A percentile compares a stretch with the other conserved stretches of the same genome.
These are phyloP conservation scores for Erythrocercus mccallii DNA, from an alignment of 2,113 vertebrate species.

Conservation along the genomic window DNA sequence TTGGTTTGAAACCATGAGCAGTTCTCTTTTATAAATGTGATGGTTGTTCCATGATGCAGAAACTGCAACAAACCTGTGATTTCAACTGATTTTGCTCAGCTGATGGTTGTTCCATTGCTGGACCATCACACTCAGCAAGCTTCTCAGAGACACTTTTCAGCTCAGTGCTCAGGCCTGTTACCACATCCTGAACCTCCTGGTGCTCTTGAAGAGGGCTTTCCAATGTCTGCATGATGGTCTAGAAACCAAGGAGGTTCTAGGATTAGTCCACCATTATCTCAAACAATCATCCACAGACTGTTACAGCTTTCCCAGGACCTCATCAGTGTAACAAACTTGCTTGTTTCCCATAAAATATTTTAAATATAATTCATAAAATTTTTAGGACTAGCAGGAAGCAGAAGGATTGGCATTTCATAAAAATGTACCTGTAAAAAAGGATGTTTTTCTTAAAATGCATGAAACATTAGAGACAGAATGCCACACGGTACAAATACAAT, in stretches of 20 bases:
- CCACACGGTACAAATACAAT: background rate
- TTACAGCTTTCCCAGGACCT: background rate
- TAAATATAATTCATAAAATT: background rate
- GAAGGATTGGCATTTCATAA: background rate
- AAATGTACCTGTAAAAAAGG: background rate
- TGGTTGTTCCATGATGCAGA: background rate
- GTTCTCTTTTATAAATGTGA: background rate
- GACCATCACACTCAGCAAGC: conserved; percentile 1
- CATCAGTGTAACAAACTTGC: background rate
- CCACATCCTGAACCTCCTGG: conserved; percentile 43
- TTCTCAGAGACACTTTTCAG: conserved; percentile 55
- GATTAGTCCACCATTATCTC: background rate
- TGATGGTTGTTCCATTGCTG: background rate
- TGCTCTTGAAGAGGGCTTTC: conserved; percentile 61
- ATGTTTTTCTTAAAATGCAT: background rate
- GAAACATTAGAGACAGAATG: background rate
- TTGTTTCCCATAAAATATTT: background rate
- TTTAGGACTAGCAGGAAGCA: background rate
- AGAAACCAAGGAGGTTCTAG: conserved; percentile 28
- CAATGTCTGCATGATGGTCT: conserved; percentile 61
- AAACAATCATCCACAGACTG: background rate
- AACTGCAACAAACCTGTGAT: conserved; percentile 61
- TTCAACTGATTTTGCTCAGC: conserved; percentile 49
- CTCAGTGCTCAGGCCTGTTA: conserved; percentile 30
- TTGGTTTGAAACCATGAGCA: background rate